Percentiles rank a stretch among this genome's conserved stretches.
These are phyloP conservation scores for Ecliptopera silaceata DNA, from an alignment of 2,888 invertebrate species.

Conservation along the genomic window DNA sequence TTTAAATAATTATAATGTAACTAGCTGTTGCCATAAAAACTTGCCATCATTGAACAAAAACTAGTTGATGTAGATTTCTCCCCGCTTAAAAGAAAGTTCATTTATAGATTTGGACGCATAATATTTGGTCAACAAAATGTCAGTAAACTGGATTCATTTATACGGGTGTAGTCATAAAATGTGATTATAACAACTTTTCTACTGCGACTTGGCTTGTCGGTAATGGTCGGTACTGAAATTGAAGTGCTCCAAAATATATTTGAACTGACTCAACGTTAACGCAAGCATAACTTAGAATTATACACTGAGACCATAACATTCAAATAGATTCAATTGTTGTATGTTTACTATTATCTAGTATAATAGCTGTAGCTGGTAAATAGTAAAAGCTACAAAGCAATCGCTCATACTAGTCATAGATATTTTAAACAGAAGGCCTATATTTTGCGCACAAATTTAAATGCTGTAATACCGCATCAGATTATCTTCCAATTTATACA, in stretches of 20 bases:
- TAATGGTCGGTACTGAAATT: no score
- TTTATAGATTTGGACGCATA: neutral
- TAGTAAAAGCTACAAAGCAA: conserved; percentile 32
- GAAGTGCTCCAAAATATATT: no score
- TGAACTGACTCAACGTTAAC: no score
- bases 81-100: neutral
- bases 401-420: conserved; percentile 77
- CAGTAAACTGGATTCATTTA: no score
- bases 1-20: conserved; percentile 10
- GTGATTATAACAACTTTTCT: neutral
- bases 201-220: no score
- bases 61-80: neutral
- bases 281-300: no score
- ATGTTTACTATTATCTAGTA: neutral
- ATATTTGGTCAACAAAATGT: no score
- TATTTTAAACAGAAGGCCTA: conserved; percentile 66
- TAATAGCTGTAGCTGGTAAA: conserved; percentile 31
- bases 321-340: conserved; percentile 12
- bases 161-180: no score
- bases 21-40: conserved; percentile 30
- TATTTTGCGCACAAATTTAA: conserved; percentile 69
- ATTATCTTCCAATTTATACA: conserved; percentile 71
- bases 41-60: conserved; percentile 30
- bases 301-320: conserved; percentile 5
- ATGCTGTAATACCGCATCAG: conserved; percentile 48